Conservation (phyloP, 1,140 invertebrate genomes). For the Trypoxylus dichotomus region DNA sequence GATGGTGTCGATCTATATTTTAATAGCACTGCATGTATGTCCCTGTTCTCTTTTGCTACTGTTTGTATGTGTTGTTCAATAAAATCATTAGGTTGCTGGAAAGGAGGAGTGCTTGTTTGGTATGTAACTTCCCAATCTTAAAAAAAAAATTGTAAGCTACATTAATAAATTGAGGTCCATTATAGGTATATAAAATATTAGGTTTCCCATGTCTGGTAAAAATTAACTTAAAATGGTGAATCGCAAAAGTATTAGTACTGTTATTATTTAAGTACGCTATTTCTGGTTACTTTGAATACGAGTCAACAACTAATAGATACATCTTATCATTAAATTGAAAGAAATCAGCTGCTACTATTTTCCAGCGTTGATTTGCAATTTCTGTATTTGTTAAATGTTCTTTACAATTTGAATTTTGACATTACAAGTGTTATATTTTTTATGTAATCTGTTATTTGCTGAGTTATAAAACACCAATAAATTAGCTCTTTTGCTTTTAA, state of each 20-base stretch:
- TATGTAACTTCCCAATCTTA: background rate
- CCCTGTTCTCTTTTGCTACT: too few species aligned
- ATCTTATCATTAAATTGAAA: constrained; percentile 49
- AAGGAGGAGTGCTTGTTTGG: background rate
- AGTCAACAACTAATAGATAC: constrained; percentile 44
- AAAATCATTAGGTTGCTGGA: background rate
- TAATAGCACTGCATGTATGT: too few species aligned
- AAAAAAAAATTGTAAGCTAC: background rate
- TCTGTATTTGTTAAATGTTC: constrained; percentile 48
- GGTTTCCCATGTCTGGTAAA: background rate
- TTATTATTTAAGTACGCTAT: constrained; percentile 25
- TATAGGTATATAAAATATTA: background rate
- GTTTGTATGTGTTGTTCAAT: background rate
- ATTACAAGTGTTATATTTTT: constrained; percentile 46
- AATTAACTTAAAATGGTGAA: background rate
- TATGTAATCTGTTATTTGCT: constrained; percentile 53
- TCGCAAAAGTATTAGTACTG: background rate
- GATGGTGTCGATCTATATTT: too few species aligned
- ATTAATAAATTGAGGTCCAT: background rate
- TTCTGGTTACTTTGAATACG: constrained; percentile 47
- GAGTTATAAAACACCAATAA: constrained; percentile 46
- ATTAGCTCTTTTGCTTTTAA: constrained; percentile 41
- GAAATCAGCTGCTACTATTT: constrained; percentile 48
- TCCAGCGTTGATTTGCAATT: constrained; percentile 44
- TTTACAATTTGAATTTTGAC: constrained; percentile 38